Percentiles rank a stretch among this genome's conserved stretches.
These are phyloP conservation scores for Berghia stephanieae DNA, from an alignment of 1,140 invertebrate species.

Conservation along the genomic window DNA sequence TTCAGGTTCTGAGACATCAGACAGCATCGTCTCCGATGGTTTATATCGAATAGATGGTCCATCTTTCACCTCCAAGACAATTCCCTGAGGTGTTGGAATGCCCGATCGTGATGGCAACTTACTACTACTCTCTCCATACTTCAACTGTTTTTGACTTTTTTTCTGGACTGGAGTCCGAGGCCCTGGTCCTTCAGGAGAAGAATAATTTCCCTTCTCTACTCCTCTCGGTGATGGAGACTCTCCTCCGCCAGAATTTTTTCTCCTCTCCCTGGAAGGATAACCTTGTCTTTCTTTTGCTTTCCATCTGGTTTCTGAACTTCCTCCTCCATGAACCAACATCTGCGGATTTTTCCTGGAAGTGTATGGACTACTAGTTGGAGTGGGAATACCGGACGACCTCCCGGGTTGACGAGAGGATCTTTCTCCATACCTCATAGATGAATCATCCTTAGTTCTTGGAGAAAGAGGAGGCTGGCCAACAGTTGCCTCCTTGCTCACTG, in stretches of 20 bases:
- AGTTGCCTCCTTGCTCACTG: neutral
- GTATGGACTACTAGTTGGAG: too few species aligned
- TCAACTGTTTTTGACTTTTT: too few species aligned
- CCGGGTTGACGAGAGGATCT: neutral
- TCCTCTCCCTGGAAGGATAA: neutral
- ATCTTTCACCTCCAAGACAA: conserved; percentile 23
- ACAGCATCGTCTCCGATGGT: conserved; percentile 6
- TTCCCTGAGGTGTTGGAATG: neutral
- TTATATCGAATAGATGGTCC: conserved; percentile 21
- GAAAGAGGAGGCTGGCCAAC: too few species aligned
- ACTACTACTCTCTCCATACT: too few species aligned
- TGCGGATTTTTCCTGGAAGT: too few species aligned
- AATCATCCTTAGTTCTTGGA: neutral
- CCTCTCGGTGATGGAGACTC: neutral
- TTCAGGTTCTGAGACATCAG: too few species aligned
- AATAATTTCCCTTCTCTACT: conserved; percentile 4
- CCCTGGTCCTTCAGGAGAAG: neutral
- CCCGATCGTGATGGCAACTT: too few species aligned
- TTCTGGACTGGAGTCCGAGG: neutral
- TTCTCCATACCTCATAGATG: neutral
- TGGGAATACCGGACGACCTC: neutral
- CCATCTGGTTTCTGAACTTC: neutral
- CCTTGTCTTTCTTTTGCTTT: too few species aligned
- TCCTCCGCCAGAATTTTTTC: neutral
- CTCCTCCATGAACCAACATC: neutral